phyloP scores from a whole-genome alignment of 2,113 vertebrate genomes.

The Heloderma charlesbogerti region DNA sequence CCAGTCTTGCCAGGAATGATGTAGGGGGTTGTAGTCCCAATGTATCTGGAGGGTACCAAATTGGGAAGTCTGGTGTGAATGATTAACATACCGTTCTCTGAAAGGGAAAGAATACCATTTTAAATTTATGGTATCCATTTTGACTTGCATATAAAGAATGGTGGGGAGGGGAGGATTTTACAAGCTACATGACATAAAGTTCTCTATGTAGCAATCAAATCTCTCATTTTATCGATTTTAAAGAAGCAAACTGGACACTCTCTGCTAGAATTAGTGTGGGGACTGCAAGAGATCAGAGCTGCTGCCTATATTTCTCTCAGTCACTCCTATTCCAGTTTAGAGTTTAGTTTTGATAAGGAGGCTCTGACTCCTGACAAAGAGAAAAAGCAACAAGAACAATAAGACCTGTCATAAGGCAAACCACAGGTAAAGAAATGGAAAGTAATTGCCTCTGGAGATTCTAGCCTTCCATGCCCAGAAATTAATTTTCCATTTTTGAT shows the following conservation, averaged over 20 bases:
- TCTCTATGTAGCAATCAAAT: constrained; percentile 39
- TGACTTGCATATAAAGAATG: neutral
- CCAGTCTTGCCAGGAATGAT: too few species aligned
- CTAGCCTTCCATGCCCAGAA: constrained; percentile 24
- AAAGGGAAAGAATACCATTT: neutral
- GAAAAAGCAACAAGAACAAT: neutral
- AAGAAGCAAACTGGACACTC: neutral
- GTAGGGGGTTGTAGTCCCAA: too few species aligned
- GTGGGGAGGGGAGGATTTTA: neutral
- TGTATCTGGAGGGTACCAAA: too few species aligned
- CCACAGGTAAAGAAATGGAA: constrained; percentile 15
- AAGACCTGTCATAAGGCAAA: constrained; percentile 1
- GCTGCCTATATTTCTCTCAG: constrained; percentile 7
- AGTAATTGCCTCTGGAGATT: constrained; percentile 16
- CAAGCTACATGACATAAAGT: constrained; percentile 25
- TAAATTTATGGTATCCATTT: neutral
- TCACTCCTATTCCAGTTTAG: neutral
- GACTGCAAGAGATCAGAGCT: neutral
- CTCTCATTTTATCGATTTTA: neutral
- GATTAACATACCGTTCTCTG: neutral
- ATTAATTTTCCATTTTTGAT: constrained; percentile 46
- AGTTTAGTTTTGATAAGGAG: neutral
- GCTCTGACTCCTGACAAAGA: neutral
- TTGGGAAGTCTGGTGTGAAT: too few species aligned
- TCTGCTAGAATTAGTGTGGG: neutral